Percentiles rank a stretch among this genome's conserved stretches.
These are phyloP conservation scores for Pandemis heparana DNA, from an alignment of 2,888 invertebrate species.

Conservation along the genomic window DNA sequence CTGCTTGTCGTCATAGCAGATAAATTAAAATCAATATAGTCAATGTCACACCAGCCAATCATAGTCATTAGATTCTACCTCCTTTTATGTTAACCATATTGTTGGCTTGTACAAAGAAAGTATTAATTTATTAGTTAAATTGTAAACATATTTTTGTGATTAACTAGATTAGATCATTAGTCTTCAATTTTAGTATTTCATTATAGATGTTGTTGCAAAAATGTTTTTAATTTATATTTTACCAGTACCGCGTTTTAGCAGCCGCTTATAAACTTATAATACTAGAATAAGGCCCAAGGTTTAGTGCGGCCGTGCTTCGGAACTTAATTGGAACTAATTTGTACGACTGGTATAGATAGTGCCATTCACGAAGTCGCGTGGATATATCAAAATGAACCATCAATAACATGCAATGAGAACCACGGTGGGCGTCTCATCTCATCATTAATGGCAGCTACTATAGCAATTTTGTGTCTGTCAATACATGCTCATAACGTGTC, in stretches of 20 bases:
- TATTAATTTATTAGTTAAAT: slow-evolving; percentile 72
- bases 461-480: too few relatives aligned
- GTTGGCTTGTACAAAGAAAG: slow-evolving; percentile 58
- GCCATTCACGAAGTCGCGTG: too few relatives aligned
- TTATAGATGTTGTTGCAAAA: slow-evolving; percentile 31
- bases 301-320: too few relatives aligned
- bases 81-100: slow-evolving; percentile 50
- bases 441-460: too few relatives aligned
- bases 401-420: too few relatives aligned
- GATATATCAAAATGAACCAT: too few relatives aligned
- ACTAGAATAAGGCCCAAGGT: too few relatives aligned
- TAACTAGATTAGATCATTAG: slow-evolving; percentile 32
- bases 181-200: slow-evolving; percentile 34
- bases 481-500: too few relatives aligned
- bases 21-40: slow-evolving; percentile 73
- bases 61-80: slow-evolving; percentile 65
- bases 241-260: not conserved
- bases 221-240: slow-evolving; percentile 20
- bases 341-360: too few relatives aligned
- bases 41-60: slow-evolving; percentile 46
- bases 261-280: too few relatives aligned
- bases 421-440: too few relatives aligned
- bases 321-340: too few relatives aligned
- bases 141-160: slow-evolving; percentile 53
- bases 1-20: slow-evolving; percentile 78